Evolutionary conservation across 2,797 vertebrate species (phyloP).

Genomic region (Spheniscus humboldti): DNA sequence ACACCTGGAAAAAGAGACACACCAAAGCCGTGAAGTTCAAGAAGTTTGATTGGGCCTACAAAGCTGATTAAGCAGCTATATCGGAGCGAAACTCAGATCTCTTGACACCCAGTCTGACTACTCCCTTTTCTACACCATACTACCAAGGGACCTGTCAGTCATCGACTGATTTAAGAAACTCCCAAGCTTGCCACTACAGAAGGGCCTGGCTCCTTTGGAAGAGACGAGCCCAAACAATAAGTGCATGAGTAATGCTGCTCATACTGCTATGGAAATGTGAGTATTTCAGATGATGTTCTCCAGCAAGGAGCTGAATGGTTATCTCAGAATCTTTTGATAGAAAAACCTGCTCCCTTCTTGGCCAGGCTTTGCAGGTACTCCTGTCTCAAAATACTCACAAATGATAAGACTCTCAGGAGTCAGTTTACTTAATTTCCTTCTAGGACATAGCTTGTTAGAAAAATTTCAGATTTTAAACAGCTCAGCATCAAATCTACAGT

Average conservation of each 20-base stretch:
- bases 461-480: neutral
- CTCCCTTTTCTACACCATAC: neutral
- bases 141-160: neutral
- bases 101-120: neutral
- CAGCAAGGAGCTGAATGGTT: neutral
- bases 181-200: neutral
- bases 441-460: neutral
- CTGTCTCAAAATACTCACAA: neutral
- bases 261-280: neutral
- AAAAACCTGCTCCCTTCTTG: neutral
- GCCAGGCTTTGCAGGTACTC: neutral
- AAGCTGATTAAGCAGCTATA: neutral
- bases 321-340: neutral
- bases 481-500: neutral
- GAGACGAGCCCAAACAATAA: neutral
- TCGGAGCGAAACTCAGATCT: neutral
- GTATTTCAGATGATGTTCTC: neutral
- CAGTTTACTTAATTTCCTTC: neutral
- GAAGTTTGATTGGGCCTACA: neutral
- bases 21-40: neutral
- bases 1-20: neutral
- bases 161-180: neutral
- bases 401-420: neutral
- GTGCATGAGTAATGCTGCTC: neutral
- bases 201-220: neutral